A percentile compares a stretch with the other conserved stretches of the same genome.
phyloP scores from a whole-genome alignment of 2,888 invertebrate genomes.

The Chaetoderma sp. region DNA sequence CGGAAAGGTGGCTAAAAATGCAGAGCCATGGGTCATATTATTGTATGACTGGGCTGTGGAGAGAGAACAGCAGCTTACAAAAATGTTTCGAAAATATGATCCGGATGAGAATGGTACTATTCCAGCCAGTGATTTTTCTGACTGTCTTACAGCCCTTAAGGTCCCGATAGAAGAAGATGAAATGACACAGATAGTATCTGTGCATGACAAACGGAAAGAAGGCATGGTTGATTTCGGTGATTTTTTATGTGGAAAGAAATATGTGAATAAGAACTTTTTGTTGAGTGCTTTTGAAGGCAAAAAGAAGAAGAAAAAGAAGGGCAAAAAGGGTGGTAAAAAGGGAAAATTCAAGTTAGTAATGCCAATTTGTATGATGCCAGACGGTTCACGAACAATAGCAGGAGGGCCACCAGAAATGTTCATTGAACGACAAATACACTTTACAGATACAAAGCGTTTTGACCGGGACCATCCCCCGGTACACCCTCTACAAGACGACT shows the following conservation, averaged over 20 bases:
- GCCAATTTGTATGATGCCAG: slow-evolving; percentile 65
- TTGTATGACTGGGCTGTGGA: slow-evolving; percentile 66
- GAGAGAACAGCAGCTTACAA: slow-evolving; percentile 49
- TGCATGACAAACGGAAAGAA: slow-evolving; percentile 60
- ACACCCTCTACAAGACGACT: slow-evolving; percentile 68
- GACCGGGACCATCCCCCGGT: slow-evolving; percentile 64
- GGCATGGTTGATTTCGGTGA: slow-evolving; percentile 64
- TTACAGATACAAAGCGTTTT: slow-evolving; percentile 66
- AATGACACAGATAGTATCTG: slow-evolving; percentile 49
- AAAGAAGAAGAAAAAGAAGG: slow-evolving; percentile 67
- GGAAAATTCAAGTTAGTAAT: slow-evolving; percentile 67
- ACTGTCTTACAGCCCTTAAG: slow-evolving; percentile 54
- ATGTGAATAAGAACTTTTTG: slow-evolving; percentile 67
- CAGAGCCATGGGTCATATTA: slow-evolving; percentile 64
- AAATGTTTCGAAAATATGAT: slow-evolving; percentile 61
- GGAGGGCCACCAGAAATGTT: slow-evolving; percentile 66
- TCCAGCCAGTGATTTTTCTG: slow-evolving; percentile 56
- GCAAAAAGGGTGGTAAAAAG: slow-evolving; percentile 60
- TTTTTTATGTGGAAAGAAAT: slow-evolving; percentile 67
- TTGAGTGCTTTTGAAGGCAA: slow-evolving; percentile 68
- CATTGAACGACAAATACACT: slow-evolving; percentile 62
- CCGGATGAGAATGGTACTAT: slow-evolving; percentile 58
- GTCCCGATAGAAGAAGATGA: slow-evolving; percentile 62
- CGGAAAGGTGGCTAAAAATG: slow-evolving; percentile 65
- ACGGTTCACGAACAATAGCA: slow-evolving; percentile 60